Base-by-base conservation (phyloP, 2,888 invertebrate species). In the Minunthozetes semirufus region DNA sequence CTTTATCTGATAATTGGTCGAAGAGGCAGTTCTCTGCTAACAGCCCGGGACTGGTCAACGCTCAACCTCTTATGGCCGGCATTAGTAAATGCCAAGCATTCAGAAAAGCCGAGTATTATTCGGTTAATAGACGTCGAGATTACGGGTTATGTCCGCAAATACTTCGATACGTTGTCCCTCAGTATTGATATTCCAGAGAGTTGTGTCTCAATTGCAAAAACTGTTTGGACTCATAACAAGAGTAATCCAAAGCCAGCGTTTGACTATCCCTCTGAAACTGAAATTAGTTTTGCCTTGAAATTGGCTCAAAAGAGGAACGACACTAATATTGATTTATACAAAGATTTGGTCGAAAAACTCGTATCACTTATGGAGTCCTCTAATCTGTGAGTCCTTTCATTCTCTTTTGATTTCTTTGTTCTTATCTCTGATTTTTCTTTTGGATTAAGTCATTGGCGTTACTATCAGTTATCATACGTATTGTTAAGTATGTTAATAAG, bases 101-200 rank as follows among this genome's bases (percentile, higher is more conserved):
- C 92, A 2, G 94, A 95, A 81, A 94, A 94, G 81, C 89, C 89
- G 0, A 90, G 90, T 59, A 89, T 93, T 72, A 88, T 91, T 71
- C 80, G 81, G 27, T 81, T 85, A 17, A 79, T 86, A 77, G 83
- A 83, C 25, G 6, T 46, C n/a, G 79, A 80, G 19, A 78, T 84
- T 5, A 79, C 79, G 19, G 79, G 79, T 9, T 75, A 77, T 25
- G 76, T 80, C 13, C 76, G 76, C 50, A 80, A 79, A 61, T 72
- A 79, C 72, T 77, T 80, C 33, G 80, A 80, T 50, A 80, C 81
- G 3, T 76, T 80, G 53, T 76, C 79, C 33, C 76, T 82, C 6
- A 74, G 76, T 38, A 33, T 48, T n/a, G 22, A 68, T 33, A 22
- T 72, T 70, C 29, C 70, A 9, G 46, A 61, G 19, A 22, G 33